A percentile compares a stretch with the other conserved stretches of the same genome.
phyloP scores from a whole-genome alignment of 2,888 invertebrate species.

The Nomada fucata region DNA sequence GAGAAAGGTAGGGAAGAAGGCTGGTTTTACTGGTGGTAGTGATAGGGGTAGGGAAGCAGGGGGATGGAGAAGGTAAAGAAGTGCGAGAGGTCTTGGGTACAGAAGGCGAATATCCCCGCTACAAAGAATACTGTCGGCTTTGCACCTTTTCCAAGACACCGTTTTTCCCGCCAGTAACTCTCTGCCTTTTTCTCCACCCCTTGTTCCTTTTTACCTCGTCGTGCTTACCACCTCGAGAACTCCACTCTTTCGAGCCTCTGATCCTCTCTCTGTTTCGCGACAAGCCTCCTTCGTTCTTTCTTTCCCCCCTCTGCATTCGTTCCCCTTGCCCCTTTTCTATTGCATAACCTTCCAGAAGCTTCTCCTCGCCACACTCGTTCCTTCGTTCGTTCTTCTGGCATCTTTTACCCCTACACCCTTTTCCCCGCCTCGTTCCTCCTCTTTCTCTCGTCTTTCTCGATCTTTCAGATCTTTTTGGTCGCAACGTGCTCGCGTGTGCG shows the following conservation, averaged over 20 bases:
- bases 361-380: background rate
- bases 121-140: constrained; percentile 84
- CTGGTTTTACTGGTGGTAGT: constrained; percentile 46
- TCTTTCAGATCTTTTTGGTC: background rate
- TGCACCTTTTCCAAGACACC: constrained; percentile 83
- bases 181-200: constrained; percentile 42
- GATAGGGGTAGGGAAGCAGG: constrained; percentile 28
- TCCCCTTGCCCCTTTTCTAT: background rate
- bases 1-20: constrained; percentile 27
- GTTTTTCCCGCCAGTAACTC: constrained; percentile 73
- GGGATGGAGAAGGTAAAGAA: constrained; percentile 73
- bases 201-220: constrained; percentile 45
- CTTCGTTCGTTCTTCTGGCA: background rate
- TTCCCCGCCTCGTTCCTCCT: background rate
- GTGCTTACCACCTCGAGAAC: constrained; percentile 54
- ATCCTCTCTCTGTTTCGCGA: constrained; percentile 59
- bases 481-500: constrained; percentile 17
- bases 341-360: background rate
- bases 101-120: constrained; percentile 78
- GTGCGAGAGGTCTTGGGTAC: constrained; percentile 79
- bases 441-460: background rate
- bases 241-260: constrained; percentile 43
- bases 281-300: constrained; percentile 57
- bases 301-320: constrained; percentile 24
- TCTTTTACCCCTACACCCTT: background rate